Base-by-base conservation (phyloP, 2,113 vertebrate genomes). In the Sphaerodactylus townsendi region DNA sequence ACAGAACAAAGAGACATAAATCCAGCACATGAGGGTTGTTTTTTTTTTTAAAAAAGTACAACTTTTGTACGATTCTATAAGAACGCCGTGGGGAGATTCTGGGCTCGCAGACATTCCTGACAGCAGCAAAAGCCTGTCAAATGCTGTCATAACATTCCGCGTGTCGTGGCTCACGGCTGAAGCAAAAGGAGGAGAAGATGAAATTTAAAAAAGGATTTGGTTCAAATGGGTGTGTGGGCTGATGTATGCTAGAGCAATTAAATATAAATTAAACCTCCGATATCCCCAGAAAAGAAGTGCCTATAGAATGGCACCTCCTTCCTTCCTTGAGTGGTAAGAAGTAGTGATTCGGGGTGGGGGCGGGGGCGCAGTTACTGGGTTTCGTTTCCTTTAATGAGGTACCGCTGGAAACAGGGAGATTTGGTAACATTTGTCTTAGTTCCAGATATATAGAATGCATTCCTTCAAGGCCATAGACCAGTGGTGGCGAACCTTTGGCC, bases 261-360 rank as follows among this genome's bases (percentile, higher is more conserved):
- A n/a, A 85, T 87, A 88, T 81, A 81, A 91, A 92, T 79, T 83
- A 89, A 92, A 93, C 80, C 92, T 13, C 77, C 91, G 88, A 86
- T 87, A 78, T 87, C 87, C 86, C 85, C 48, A 88, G 64, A 84
- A 82, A 90, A 88, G 89, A 90, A 91, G 79, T 8, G 5, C 82
- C 86, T 62, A 28, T 28, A 28, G 59, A 62, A 1, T 28, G 59
- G 48, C 2, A 10, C 59, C 25, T 9, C 23, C 19, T 9, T 23
- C 59, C 59, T 28, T 62, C 59, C 8, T 25, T 62, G 59, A 62
- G 25, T 62, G 59, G 7, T 23, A 14, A 56, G 17, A 7, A 56
- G 23, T 25, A 41, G 23, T 39, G 41, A 2, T 44, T 13, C 6
- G 39, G 25, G 37, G 48, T 4, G 5, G 15, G 50, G 50, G 50